These are phyloP conservation scores for Campoletis sonorensis DNA, from an alignment of 1,140 invertebrate species.

Conservation along the genomic window DNA sequence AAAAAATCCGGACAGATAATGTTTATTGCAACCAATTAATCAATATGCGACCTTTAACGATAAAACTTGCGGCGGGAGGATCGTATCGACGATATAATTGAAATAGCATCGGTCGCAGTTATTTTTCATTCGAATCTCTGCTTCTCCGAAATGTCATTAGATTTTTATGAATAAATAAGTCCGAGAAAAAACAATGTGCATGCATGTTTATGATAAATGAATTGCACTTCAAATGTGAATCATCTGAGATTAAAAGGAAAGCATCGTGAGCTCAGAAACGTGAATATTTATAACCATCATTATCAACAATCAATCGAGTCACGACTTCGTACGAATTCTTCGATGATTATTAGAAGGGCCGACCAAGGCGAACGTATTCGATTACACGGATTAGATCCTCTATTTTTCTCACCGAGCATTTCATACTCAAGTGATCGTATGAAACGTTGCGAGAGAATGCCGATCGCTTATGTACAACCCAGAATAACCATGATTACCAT, in stretches of 20 bases:
- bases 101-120: not conserved
- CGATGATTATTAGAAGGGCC: conserved; percentile 40
- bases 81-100: not conserved
- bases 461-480: not conserved
- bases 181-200: not conserved
- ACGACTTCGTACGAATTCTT: conserved; percentile 11
- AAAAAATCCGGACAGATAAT: conserved; percentile 20
- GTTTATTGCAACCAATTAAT: conserved; percentile 36
- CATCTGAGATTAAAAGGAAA: not conserved
- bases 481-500: not conserved
- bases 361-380: conserved; percentile 29
- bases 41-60: conserved; percentile 10
- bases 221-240: not conserved
- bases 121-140: not conserved
- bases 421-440: not conserved
- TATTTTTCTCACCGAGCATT: not conserved
- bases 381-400: conserved; percentile 28
- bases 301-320: conserved; percentile 16
- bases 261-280: not conserved
- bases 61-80: not conserved
- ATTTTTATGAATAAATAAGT: not conserved
- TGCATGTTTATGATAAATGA: not conserved
- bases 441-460: not conserved
- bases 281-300: conserved; percentile 1
- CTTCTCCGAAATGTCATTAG: not conserved